Evolutionary conservation across 1,140 invertebrate genomes (phyloP).

Genomic region (Drosophila aff.): DNA sequence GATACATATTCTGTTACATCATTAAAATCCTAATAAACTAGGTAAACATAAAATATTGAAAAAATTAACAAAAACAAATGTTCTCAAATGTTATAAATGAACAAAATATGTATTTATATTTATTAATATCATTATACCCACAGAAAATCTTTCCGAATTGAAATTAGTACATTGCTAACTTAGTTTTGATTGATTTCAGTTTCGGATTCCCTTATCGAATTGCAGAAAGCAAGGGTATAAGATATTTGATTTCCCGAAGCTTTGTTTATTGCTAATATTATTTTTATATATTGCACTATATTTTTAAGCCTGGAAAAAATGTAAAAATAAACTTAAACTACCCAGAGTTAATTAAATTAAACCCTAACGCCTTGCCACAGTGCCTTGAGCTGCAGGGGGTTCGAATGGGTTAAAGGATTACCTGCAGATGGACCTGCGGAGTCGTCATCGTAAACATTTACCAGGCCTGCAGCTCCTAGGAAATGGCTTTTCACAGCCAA

Average conservation of each 20-base stretch:
- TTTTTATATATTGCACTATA: neutral
- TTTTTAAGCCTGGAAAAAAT: neutral
- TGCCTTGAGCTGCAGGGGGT: neutral
- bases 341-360: neutral
- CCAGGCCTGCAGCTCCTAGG: constrained; percentile 4
- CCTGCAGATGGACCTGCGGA: neutral
- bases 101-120: too few species aligned
- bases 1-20: too few species aligned
- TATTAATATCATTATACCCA: too few species aligned
- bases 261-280: neutral
- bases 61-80: too few species aligned
- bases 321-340: neutral
- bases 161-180: too few species aligned
- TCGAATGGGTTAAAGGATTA: neutral
- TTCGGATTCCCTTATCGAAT: too few species aligned
- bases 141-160: too few species aligned
- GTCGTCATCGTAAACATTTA: constrained; percentile 10
- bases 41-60: too few species aligned
- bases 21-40: too few species aligned
- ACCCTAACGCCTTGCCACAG: constrained; percentile 5
- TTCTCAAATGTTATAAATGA: too few species aligned
- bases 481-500: constrained; percentile 20
- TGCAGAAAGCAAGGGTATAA: too few species aligned
- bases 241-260: neutral
- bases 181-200: too few species aligned